These are phyloP conservation scores for Harlomillsia oculata DNA, from an alignment of 1,140 invertebrate species.

Conservation along the genomic window DNA sequence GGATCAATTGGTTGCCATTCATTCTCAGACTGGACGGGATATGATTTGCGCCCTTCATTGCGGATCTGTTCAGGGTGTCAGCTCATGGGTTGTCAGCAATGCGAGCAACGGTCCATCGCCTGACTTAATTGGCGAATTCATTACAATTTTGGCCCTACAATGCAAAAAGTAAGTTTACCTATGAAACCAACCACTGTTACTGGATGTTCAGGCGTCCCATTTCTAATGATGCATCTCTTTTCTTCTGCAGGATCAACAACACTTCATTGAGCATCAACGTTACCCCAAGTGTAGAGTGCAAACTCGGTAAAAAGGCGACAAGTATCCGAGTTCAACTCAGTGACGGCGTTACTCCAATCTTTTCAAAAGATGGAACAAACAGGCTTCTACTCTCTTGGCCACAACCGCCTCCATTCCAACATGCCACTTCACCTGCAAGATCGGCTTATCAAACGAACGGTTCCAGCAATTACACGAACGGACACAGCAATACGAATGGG, in stretches of 20 bases:
- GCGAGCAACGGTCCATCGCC: slow-evolving; percentile 42
- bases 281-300: slow-evolving; percentile 44
- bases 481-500: background rate
- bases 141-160: slow-evolving; percentile 67
- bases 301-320: slow-evolving; percentile 30
- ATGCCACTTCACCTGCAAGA: background rate
- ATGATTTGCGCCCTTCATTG: slow-evolving; percentile 68
- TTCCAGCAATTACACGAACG: background rate
- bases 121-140: slow-evolving; percentile 61
- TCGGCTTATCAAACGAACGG: background rate
- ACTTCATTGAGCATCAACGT: slow-evolving; percentile 53
- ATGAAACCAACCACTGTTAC: background rate
- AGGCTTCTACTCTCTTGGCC: slow-evolving; percentile 29
- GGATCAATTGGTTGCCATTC: slow-evolving; percentile 83
- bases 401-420: background rate
- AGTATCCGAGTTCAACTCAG: slow-evolving; percentile 27
- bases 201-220: background rate
- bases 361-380: slow-evolving; percentile 31
- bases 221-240: background rate
- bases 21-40: slow-evolving; percentile 79
- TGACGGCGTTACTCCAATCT: slow-evolving; percentile 22
- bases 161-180: slow-evolving; percentile 56
- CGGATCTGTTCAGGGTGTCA: slow-evolving; percentile 48
- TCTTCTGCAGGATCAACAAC: slow-evolving; percentile 43
- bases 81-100: slow-evolving; percentile 26